Evolutionary conservation across 1,140 invertebrate species (phyloP).

Genomic region (Bombus pyrosoma): DNA sequence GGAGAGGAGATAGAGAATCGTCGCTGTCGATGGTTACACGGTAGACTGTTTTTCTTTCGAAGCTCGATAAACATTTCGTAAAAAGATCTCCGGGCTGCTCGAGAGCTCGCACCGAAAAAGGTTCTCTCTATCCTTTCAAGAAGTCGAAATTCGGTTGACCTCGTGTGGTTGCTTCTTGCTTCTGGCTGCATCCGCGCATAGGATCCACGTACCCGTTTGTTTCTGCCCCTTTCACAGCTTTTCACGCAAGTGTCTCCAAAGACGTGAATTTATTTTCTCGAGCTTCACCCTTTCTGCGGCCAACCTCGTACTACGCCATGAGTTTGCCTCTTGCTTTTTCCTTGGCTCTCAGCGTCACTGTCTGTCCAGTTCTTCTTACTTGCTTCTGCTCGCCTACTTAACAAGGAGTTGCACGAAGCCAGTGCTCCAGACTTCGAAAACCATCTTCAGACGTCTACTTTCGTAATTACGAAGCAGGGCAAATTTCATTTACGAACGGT

Average conservation of each 20-base stretch:
- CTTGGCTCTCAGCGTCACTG: not conserved
- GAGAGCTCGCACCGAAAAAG: not conserved
- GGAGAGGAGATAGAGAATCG: not conserved
- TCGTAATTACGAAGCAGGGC: slow-evolving; percentile 1
- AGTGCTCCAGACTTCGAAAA: not conserved
- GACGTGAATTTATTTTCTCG: slow-evolving; percentile 32
- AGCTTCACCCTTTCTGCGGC: not conserved
- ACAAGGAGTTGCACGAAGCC: not conserved
- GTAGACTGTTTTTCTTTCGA: not conserved
- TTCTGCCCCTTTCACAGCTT: slow-evolving; percentile 9
- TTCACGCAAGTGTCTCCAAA: not conserved
- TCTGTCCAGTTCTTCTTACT: not conserved
- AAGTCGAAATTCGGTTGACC: slow-evolving; percentile 37
- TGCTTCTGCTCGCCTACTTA: not conserved
- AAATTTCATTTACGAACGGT: not conserved
- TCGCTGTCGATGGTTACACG: not conserved
- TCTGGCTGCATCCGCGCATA: not conserved
- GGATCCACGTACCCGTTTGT: not conserved
- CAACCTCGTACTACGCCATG: not conserved
- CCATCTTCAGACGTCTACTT: not conserved
- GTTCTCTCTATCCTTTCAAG: not conserved
- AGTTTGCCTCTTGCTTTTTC: not conserved
- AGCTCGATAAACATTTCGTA: not conserved
- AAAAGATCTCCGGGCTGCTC: not conserved
- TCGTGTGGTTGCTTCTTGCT: not conserved